Base-by-base conservation (phyloP, 2,888 invertebrate genomes). In the Lordiphosa andalusiaca region DNA sequence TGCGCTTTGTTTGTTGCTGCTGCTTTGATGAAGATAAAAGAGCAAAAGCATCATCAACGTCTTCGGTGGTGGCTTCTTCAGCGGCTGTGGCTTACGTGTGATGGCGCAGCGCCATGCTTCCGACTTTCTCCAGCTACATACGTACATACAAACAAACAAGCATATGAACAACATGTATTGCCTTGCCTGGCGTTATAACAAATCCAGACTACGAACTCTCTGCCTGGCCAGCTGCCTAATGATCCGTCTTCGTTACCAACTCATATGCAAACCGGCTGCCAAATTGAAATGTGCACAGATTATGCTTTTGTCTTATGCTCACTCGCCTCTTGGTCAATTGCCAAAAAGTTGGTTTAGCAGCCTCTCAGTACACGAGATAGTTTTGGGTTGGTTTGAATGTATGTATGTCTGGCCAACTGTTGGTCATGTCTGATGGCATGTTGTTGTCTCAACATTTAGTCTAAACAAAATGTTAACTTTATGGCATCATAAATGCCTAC, bases 201-300 rank as follows among this genome's bases (percentile, higher is more conserved):
- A 78, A 78, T 78, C 71, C 80, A 82, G 83, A 67, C 50, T 66
- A 64, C 53, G 5, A 40, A n/a, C 30, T 71, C 54, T 60, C 54
- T 47, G 55, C 71, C 73, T 69, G 65, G 84, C 64, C 62, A 66
- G 67, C 74, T 81, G 78, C 58, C 84, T 77, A 77, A 77, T 77
- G 77, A 77, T 77, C 84, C 85, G 65, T 76, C 57, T 77, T 60
- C 73, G 81, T 67, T 67, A 66, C 61, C 59, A 67, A 58, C 67
- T 80, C 69, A 67, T 80, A 83, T 80, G 80, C 69, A 76, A 74
- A 83, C 62, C 57, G 66, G 48, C 65, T 67, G 73, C 70, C 66
- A 77, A 77, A 81, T 84, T 77, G 82, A 84, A 77, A 66, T 81
- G 77, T 70, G 77, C 71, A 52, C 67, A 73, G 57, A 76, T 59